Evolutionary conservation across 2,888 invertebrate species (phyloP).

Genomic region (Leucophenga maculata): DNA sequence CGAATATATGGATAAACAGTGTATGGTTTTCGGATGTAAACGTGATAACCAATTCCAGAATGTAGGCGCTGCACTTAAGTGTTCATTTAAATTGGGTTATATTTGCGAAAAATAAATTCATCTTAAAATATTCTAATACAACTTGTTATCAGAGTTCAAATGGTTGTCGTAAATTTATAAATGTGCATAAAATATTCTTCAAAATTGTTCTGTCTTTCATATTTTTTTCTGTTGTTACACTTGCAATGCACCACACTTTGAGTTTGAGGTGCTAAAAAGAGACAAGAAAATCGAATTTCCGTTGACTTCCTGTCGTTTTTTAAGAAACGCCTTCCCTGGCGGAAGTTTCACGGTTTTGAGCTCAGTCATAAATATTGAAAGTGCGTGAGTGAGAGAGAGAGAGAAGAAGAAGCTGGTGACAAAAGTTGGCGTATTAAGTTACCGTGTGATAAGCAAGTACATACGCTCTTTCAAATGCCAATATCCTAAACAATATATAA

Average conservation of each 20-base stretch:
- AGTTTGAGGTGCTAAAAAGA: background rate
- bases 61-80: too few relatives aligned
- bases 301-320: constrained; percentile 48
- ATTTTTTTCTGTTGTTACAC: too few relatives aligned
- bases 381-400: constrained; percentile 26
- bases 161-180: constrained; percentile 16
- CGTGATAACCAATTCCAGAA: too few relatives aligned
- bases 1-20: too few relatives aligned
- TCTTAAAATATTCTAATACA: background rate
- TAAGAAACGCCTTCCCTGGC: constrained; percentile 49
- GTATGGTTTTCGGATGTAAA: too few relatives aligned
- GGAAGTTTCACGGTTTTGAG: constrained; percentile 43
- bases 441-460: background rate
- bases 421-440: background rate
- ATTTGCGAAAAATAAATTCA: too few relatives aligned
- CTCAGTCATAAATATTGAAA: constrained; percentile 34
- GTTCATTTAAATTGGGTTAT: too few relatives aligned
- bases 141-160: constrained; percentile 5
- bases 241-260: constrained; percentile 3
- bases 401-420: background rate
- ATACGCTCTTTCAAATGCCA: too few relatives aligned
- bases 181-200: background rate
- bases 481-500: too few relatives aligned
- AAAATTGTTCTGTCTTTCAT: background rate
- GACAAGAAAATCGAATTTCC: constrained; percentile 37